Conservation (phyloP, 2,888 invertebrate genomes). For the Tortricodes alternella region DNA sequence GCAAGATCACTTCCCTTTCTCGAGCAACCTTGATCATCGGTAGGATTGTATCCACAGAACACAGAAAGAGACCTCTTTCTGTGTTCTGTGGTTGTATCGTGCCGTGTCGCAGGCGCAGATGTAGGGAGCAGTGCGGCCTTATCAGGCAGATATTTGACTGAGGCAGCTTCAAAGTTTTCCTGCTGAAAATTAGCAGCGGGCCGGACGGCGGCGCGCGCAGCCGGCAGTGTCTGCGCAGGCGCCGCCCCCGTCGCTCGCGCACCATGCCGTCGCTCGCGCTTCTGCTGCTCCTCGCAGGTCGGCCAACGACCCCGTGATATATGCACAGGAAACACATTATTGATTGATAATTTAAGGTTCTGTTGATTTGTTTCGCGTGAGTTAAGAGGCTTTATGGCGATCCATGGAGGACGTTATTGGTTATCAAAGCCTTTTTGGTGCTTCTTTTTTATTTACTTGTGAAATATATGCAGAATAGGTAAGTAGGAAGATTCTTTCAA, state of each 20-base stretch:
- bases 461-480: too few relatives aligned
- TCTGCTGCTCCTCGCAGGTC: constrained; percentile 50
- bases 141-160: not conserved
- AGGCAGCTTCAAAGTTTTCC: not conserved
- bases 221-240: constrained; percentile 18
- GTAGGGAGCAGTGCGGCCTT: not conserved
- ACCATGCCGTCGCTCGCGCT: constrained; percentile 38
- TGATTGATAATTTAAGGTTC: constrained; percentile 25
- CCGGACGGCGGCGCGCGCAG: not conserved
- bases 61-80: too few relatives aligned
- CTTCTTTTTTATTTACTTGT: too few relatives aligned
- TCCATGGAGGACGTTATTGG: constrained; percentile 10
- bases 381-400: constrained; percentile 9
- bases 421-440: too few relatives aligned
- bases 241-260: constrained; percentile 16
- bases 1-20: too few relatives aligned
- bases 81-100: too few relatives aligned
- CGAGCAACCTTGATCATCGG: too few relatives aligned
- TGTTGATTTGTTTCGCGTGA: constrained; percentile 17
- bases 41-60: too few relatives aligned
- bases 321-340: constrained; percentile 52
- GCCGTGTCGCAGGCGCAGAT: not conserved
- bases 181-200: not conserved
- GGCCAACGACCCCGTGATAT: constrained; percentile 67
- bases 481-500: too few relatives aligned